phyloP scores from a whole-genome alignment of 2,888 invertebrate species.

The Hartigia nigra region DNA sequence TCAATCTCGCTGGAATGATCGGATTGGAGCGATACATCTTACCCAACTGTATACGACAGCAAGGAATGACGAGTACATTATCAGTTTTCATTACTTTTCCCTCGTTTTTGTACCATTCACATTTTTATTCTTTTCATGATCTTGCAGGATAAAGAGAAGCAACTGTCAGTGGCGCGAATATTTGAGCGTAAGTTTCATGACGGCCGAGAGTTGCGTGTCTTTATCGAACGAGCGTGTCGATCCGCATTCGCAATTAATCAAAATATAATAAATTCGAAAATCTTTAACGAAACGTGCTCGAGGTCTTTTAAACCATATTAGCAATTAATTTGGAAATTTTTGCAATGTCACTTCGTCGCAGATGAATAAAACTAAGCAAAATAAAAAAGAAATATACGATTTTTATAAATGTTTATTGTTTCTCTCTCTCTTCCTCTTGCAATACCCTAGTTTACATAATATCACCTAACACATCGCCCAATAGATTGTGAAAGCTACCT shows the following conservation, averaged over 20 bases:
- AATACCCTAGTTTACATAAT: slow-evolving; percentile 16
- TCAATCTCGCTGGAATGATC: slow-evolving; percentile 2
- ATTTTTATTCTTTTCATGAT: neutral
- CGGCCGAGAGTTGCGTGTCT: neutral
- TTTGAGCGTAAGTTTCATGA: neutral
- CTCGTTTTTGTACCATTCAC: neutral
- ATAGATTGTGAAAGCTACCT: neutral
- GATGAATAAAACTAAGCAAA: slow-evolving; percentile 8
- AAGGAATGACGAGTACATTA: neutral
- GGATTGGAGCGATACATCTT: neutral
- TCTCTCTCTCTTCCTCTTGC: neutral
- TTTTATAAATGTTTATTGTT: slow-evolving; percentile 26
- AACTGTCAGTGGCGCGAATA: neutral
- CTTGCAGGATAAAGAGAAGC: neutral
- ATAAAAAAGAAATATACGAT: slow-evolving; percentile 12
- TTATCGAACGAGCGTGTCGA: neutral
- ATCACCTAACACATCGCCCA: slow-evolving; percentile 15
- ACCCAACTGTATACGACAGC: neutral
- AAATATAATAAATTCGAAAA: neutral
- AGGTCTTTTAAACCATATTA: neutral
- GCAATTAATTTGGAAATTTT: neutral
- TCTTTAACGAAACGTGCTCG: neutral
- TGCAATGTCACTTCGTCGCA: neutral
- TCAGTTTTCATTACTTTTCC: neutral
- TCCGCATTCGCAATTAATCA: neutral